Conservation (phyloP, 2,888 invertebrate genomes). For the Lathronympha strigana region DNA sequence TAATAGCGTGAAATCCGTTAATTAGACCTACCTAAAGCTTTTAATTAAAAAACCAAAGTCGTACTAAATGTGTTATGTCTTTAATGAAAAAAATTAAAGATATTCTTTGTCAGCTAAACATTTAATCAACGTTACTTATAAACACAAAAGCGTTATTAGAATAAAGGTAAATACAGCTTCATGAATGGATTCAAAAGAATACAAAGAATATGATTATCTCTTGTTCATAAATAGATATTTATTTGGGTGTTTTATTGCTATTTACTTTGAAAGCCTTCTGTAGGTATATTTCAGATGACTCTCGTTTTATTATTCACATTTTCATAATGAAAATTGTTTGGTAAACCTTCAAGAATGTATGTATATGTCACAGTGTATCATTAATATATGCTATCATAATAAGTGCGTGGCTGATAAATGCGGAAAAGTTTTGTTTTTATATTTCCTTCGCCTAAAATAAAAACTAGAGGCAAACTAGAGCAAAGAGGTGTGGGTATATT, state of each 20-base stretch:
- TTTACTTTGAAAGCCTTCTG: slow-evolving; percentile 40
- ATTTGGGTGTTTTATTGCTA: slow-evolving; percentile 37
- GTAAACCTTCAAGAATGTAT: slow-evolving; percentile 31
- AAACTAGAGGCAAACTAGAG: no score
- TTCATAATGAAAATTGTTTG: slow-evolving; percentile 30
- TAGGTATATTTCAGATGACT: slow-evolving; percentile 27
- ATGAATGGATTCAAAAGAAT: slow-evolving; percentile 16
- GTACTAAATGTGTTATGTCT: no score
- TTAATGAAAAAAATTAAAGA: not conserved
- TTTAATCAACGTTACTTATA: not conserved
- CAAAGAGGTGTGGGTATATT: no score
- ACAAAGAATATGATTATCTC: slow-evolving; percentile 5
- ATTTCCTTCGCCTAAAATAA: no score
- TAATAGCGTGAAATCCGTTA: no score
- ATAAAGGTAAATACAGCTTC: slow-evolving; percentile 11
- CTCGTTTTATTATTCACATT: slow-evolving; percentile 41
- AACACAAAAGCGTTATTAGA: not conserved
- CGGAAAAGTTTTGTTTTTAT: not conserved
- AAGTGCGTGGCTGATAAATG: no score
- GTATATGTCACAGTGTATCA: slow-evolving; percentile 20
- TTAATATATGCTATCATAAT: not conserved
- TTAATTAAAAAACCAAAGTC: no score
- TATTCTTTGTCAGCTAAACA: not conserved
- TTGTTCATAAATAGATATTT: slow-evolving; percentile 34
- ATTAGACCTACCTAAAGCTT: no score